These are phyloP conservation scores for Scylla paramamosain DNA, from an alignment of 1,140 invertebrate species.

Conservation along the genomic window DNA sequence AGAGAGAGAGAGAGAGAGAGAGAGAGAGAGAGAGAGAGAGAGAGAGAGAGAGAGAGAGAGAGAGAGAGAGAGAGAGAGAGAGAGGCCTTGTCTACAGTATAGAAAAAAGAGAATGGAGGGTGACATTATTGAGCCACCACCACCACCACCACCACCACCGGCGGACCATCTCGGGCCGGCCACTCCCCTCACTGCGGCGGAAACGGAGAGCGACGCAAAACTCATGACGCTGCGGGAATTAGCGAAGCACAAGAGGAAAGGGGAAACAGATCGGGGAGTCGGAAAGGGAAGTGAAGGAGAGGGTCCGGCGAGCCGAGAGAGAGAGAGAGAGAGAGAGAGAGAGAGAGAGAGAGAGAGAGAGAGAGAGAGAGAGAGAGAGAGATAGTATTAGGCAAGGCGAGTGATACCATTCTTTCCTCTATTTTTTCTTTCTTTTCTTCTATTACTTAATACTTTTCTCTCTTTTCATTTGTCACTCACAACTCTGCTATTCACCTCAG, in stretches of 20 bases:
- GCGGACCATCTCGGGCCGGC: neutral
- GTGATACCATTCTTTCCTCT: no score
- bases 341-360: slow-evolving; percentile 27
- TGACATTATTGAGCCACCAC: neutral
- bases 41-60: neutral
- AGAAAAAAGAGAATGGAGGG: neutral
- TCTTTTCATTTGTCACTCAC: neutral
- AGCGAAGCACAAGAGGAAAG: slow-evolving; percentile 43
- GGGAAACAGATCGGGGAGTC: slow-evolving; percentile 25
- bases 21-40: neutral
- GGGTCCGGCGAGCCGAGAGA: neutral
- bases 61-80: neutral
- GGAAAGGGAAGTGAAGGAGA: neutral
- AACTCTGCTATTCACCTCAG: neutral
- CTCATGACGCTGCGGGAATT: slow-evolving; percentile 51
- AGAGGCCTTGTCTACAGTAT: neutral
- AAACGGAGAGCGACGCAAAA: slow-evolving; percentile 27
- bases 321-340: slow-evolving; percentile 30
- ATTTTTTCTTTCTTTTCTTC: no score
- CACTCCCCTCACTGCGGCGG: slow-evolving; percentile 26
- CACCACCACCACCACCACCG: neutral
- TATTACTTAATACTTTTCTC: no score
- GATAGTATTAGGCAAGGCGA: neutral
- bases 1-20: no score
- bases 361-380: slow-evolving; percentile 22